A percentile compares a stretch with the other conserved stretches of the same genome.
phyloP scores from a whole-genome alignment of 2,888 invertebrate genomes.

The Tubulanus polymorphus region DNA sequence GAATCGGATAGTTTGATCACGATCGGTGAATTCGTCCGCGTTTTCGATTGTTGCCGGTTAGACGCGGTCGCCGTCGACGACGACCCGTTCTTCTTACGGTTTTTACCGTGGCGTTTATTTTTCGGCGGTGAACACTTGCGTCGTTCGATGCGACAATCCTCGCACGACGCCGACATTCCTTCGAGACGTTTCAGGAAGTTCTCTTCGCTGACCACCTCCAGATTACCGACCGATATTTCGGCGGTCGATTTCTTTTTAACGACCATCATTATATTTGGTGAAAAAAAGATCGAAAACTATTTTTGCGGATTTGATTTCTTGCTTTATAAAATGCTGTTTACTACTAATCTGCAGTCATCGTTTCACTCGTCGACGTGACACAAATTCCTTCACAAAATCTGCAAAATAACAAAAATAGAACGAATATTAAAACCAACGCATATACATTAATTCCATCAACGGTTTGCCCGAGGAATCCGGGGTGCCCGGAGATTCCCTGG shows the following conservation, averaged over 20 bases:
- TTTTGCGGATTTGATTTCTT: too few relatives aligned
- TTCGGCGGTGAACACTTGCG: constrained; percentile 10
- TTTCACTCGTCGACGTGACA: too few relatives aligned
- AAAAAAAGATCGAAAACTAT: too few relatives aligned
- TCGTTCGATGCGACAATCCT: constrained; percentile 40
- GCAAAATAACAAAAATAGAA: too few relatives aligned
- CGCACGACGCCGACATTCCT: constrained; percentile 35
- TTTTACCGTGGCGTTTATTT: constrained; percentile 14
- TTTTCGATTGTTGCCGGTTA: constrained; percentile 22
- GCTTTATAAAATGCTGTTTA: too few relatives aligned
- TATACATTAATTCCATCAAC: too few relatives aligned
- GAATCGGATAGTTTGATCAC: constrained; percentile 42
- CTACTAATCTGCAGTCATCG: too few relatives aligned
- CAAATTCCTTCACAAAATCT: too few relatives aligned
- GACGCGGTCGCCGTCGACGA: constrained; percentile 21
- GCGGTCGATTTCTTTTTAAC: background rate
- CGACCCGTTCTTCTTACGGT: constrained; percentile 19
- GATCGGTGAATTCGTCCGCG: constrained; percentile 33
- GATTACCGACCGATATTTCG: constrained; percentile 15
- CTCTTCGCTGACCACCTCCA: constrained; percentile 39
- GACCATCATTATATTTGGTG: too few relatives aligned
- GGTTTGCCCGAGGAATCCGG: too few relatives aligned
- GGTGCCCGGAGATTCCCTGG: too few relatives aligned
- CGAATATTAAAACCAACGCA: too few relatives aligned
- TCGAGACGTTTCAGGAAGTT: constrained; percentile 30